Base-by-base conservation (phyloP, 1,140 invertebrate species). In the Zaprionus africanus region DNA sequence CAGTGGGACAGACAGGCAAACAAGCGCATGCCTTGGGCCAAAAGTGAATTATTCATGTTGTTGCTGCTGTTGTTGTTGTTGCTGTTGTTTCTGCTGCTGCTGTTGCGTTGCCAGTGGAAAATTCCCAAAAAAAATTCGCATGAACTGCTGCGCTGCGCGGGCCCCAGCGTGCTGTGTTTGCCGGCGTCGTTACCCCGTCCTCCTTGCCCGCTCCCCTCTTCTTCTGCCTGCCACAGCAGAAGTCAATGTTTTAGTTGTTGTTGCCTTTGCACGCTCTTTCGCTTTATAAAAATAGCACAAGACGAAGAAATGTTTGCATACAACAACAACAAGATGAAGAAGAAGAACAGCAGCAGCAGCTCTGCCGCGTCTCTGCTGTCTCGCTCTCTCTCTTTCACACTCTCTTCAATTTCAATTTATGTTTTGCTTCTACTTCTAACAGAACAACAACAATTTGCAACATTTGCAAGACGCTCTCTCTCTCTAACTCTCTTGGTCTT, bases 11-110 rank as follows among this genome's bases (percentile, higher is more conserved):
- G 4, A 15, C 58, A 54, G 34, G 49, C 66, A 49, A 22, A 22
- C 17, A 53, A 68, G 62, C 78, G 84, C 73, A 68, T 79, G 73
- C 62, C 78, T 67, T 84, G 83, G 79, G 83, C 83, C 82, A 87
- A 87, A 90, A 88, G 84, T 88, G 84, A 88, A 88, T 88, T 90
- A 88, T 88, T 88, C 85, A 88, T 90, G 84, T 78, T 88, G 78
- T 75, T 85, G 72, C 60, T 77, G 58, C 24, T 53, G 75, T 12
- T 19, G 31, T 7, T 15, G 22, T 13, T 54, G 24, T 6, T 54
- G 53, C 6, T 85, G 83, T 70, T 86, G 76, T 72, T 83, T 66
- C 41, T 79, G 28, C 7, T 28, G 28, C 72, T 83, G 65, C 54
- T 73, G 81, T 74, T 51, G 65, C 78, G 67, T 61, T 81, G 85